Percentiles rank a stretch among this genome's conserved stretches.
Evolutionary conservation across 1,140 invertebrate species (phyloP).

Genomic region (Thalassaphorura encarpata): DNA sequence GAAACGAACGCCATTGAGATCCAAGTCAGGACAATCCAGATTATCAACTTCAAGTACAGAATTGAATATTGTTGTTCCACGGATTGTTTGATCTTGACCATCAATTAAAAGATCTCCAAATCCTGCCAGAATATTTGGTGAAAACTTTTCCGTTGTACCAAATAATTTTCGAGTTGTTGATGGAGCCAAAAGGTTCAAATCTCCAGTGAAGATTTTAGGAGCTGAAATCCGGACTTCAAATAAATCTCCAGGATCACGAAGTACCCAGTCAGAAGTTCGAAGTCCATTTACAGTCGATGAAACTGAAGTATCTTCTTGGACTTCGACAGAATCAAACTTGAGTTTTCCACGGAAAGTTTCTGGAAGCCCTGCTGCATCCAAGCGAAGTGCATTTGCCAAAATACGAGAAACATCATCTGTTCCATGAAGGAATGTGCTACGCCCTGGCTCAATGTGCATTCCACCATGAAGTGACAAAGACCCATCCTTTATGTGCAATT

Average conservation of each 20-base stretch:
- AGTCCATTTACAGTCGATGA: neutral
- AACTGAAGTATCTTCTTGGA: neutral
- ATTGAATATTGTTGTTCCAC: neutral
- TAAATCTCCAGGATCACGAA: neutral
- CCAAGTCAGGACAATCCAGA: conserved; percentile 1
- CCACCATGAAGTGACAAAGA: neutral
- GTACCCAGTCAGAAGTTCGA: conserved; percentile 1
- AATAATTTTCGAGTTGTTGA: neutral
- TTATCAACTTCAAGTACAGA: neutral
- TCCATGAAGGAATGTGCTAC: neutral
- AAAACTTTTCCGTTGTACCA: neutral
- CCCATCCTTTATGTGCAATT: neutral
- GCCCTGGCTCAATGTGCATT: neutral
- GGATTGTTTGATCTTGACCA: neutral
- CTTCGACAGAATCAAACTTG: neutral
- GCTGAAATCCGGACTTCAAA: neutral
- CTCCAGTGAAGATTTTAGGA: neutral
- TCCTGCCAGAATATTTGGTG: neutral
- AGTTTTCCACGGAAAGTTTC: neutral
- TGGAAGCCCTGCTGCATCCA: neutral
- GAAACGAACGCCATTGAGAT: conserved; percentile 1
- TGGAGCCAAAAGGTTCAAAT: neutral
- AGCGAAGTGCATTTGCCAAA: neutral
- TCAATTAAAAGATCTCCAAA: neutral
- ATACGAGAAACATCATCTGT: neutral